phyloP scores from a whole-genome alignment of 2,113 vertebrate species.

The Reinhardtius hippoglossoides region DNA sequence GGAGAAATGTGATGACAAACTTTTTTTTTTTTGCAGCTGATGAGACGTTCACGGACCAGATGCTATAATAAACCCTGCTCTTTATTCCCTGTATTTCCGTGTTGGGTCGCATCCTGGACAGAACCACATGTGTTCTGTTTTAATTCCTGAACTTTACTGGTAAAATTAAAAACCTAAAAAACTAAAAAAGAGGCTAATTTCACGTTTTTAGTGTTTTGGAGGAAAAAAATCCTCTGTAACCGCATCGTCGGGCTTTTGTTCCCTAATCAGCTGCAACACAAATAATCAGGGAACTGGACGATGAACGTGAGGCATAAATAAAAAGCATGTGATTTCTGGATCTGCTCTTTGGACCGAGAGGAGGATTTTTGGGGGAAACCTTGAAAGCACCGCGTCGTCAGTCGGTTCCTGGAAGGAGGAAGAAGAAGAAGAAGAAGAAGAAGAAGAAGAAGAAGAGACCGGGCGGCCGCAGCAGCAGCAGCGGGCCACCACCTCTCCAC shows the following conservation, averaged over 20 bases:
- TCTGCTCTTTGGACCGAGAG: not conserved
- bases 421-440: not conserved
- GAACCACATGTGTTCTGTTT: not conserved
- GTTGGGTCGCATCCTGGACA: too few species aligned
- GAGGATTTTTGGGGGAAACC: constrained; percentile 2
- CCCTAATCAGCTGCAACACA: too few species aligned
- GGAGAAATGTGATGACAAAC: too few species aligned
- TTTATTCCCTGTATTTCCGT: too few species aligned
- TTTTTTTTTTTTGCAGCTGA: not conserved
- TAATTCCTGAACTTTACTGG: not conserved
- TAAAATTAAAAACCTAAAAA: too few species aligned
- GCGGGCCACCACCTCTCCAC: not conserved
- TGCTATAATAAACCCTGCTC: too few species aligned
- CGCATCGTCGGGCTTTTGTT: too few species aligned
- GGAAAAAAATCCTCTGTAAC: too few species aligned
- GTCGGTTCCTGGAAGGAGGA: constrained; percentile 59
- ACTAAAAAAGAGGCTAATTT: too few species aligned
- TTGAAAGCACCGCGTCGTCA: constrained; percentile 38
- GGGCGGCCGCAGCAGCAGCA: constrained; percentile 16
- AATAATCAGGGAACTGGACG: too few species aligned
- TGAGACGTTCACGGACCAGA: not conserved
- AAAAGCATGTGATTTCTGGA: not conserved
- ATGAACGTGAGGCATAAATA: too few species aligned
- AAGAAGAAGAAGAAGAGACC: not conserved
- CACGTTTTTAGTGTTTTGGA: too few species aligned